A percentile compares a stretch with the other conserved stretches of the same genome.
These are phyloP conservation scores for Ailuropoda melanoleuca DNA, from an alignment of 2,113 vertebrate species.

Conservation along the genomic window DNA sequence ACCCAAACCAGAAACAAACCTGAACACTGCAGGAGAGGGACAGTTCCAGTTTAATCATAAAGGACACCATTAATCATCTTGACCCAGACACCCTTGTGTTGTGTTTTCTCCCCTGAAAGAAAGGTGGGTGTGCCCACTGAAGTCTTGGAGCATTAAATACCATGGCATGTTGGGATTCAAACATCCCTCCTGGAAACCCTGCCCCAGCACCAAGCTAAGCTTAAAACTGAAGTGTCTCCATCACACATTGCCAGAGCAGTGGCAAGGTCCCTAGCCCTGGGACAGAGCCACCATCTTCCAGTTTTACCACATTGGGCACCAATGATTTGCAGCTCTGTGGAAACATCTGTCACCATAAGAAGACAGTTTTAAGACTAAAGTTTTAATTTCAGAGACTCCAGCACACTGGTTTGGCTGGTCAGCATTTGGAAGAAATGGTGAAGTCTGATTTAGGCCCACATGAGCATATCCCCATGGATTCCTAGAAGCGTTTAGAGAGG, in stretches of 20 bases:
- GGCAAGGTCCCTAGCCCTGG: not conserved
- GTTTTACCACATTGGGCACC: not conserved
- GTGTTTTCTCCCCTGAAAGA: not conserved
- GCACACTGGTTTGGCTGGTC: not conserved
- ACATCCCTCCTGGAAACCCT: not conserved
- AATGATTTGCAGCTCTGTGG: not conserved
- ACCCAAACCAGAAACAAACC: not conserved
- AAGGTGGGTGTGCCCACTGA: not conserved
- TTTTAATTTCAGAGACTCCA: not conserved
- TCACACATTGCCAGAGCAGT: not conserved
- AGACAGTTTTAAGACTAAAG: not conserved
- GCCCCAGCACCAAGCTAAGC: not conserved
- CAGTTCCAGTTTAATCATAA: not conserved
- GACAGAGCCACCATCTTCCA: not conserved
- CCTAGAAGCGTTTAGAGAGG: not conserved
- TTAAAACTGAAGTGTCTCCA: not conserved
- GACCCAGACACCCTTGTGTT: not conserved
- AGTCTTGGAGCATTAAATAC: not conserved
- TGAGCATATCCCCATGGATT: not conserved
- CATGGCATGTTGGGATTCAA: not conserved
- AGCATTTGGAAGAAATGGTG: not conserved
- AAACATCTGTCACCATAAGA: not conserved
- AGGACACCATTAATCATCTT: not conserved
- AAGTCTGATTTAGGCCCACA: not conserved
- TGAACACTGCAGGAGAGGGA: not conserved